These are phyloP conservation scores for Pelobates cultripes DNA, from an alignment of 2,797 vertebrate species.

Conservation along the genomic window DNA sequence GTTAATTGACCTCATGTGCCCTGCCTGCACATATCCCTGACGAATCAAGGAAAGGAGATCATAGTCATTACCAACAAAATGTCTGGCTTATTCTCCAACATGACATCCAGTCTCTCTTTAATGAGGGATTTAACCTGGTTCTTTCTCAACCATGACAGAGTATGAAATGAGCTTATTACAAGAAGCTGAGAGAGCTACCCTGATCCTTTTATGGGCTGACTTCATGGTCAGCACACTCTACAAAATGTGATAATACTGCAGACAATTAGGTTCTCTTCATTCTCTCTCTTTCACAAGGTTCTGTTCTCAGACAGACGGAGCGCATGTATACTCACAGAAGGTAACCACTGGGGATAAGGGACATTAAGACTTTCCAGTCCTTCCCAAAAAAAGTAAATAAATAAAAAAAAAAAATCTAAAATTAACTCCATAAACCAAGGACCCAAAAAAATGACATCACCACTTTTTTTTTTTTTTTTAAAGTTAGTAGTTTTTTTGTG, in stretches of 20 bases:
- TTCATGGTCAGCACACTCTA: slow-evolving; percentile 20
- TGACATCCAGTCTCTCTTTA: slow-evolving; percentile 43
- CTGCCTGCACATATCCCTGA: neutral
- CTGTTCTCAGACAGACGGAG: slow-evolving; percentile 3
- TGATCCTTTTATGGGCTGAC: slow-evolving; percentile 23
- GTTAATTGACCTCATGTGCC: slow-evolving; percentile 5
- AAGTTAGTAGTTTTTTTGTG: no score
- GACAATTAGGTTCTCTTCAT: neutral
- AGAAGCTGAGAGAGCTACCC: neutral
- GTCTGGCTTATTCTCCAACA: neutral
- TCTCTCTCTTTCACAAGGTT: neutral
- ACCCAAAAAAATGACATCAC: no score
- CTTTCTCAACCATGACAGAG: slow-evolving; percentile 44
- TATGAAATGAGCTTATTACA: slow-evolving; percentile 49
- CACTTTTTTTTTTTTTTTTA: no score
- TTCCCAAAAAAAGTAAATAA: no score
- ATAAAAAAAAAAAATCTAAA: no score
- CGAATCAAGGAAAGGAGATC: slow-evolving; percentile 11
- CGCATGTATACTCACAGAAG: neutral
- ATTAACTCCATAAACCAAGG: no score
- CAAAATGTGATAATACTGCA: slow-evolving; percentile 12
- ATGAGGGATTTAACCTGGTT: slow-evolving; percentile 46
- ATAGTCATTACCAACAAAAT: slow-evolving; percentile 30
- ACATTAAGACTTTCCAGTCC: neutral
- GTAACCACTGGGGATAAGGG: neutral